Evolutionary conservation across 2,113 vertebrate species (phyloP), one percentile per base, ranked within the genome.

Genomic region (Chionomys nivalis): DNA sequence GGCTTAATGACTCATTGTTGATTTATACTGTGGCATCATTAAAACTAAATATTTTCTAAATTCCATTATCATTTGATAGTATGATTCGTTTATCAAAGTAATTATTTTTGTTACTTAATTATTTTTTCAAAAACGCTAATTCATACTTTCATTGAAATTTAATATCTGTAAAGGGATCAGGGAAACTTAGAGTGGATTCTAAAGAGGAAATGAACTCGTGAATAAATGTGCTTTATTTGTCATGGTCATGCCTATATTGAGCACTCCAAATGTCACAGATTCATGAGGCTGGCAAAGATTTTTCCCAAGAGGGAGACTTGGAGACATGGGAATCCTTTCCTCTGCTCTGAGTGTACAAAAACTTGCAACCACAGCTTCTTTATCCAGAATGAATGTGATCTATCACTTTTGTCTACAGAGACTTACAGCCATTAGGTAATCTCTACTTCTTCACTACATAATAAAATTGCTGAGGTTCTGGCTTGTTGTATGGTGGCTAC

Each of bases 401-500:
- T 39, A 26, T 39, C 21, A 82, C 17, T 26, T 11, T 61, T 61
- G 21, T 12, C 36, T 39, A 61, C 11, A 39, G 23, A 82, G 23
- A 61, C 36, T 23, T 81, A 61, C 12, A 24, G 3, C 24, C 5
- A 82, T 61, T 61, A 39, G 7, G 6, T 26, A 61, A 39, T 24
- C 5, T n/a, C 36, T 23, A 61, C 5, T 7, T n/a, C 19, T 61
- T 36, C 24, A 7, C 36, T 61, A 16, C 7, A n/a, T 14, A 58
- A 55, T 61, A 26, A n/a, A 14, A 3, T 2, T 82, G 52, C 21
- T 16, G 36, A 39, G 12, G 21, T 26, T 82, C 36, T 12, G 13
- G 12, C 13, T 26, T 39, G 1, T 61, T 8, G 1, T 26, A 3
- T 26, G 23, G 1, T 26, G 61, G 5, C 36, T 26, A 7, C 21